Evolutionary conservation across 2,888 invertebrate genomes (phyloP), one percentile per base, ranked within the genome.

Genomic region (Oligia fasciuncula): DNA sequence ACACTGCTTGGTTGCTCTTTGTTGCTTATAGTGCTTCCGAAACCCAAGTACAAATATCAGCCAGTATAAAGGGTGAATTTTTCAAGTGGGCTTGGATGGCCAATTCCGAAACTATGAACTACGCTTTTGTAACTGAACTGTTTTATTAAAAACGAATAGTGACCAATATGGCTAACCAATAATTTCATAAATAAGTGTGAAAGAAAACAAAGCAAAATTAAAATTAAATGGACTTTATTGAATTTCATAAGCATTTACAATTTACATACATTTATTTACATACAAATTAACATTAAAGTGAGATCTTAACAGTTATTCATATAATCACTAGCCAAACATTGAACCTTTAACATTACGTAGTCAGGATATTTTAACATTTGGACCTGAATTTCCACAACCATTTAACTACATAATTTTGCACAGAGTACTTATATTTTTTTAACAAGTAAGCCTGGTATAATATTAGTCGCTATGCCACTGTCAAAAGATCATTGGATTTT

Each of bases 301-400:
- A 90, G 87, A 88, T 89, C 89, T 84, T 82, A 88, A 85, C 75
- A 81, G 60, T 84, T 80, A 82, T 76, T 77, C 54, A 71, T 76
- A 82, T 84, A 84, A 81, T 90, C 90, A 89, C 90, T 80, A 89
- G 87, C 88, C 87, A 85, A 74, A 82, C 80, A 85, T 84, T 81
- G 71, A 79, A 84, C 65, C 35, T 76, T 83, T 81, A 84, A 87
- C 72, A 57, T 65, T 66, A 79, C 70, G 13, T 70, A 76, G 74
- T 85, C 79, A 81, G 79, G 76, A 77, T 80, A 80, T 75, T 76
- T 73, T n/a, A 83, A 78, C 65, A 77, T 82, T 89, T 88, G 87
- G 83, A 81, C 87, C 81, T 87, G 79, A 88, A 77, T 87, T 89
- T 79, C 85, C 88, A 89, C 87, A 89, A 89, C 88, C 88, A 83